Conservation (phyloP, 2,113 vertebrate species). For the Barbus barbus region DNA sequence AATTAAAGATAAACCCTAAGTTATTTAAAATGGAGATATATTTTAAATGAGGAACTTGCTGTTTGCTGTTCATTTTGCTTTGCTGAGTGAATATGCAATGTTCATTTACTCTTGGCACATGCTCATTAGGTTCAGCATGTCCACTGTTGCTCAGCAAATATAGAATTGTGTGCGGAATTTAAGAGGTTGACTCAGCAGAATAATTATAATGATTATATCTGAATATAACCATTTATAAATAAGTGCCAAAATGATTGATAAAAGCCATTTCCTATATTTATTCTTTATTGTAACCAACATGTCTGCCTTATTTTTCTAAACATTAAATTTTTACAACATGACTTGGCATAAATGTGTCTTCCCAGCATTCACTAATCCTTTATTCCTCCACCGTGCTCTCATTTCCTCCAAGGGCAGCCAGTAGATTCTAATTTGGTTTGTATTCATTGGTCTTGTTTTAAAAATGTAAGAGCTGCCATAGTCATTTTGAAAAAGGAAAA, state of each 20-base stretch:
- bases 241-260: not conserved
- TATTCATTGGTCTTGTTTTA: conserved; percentile 27
- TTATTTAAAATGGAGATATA: not conserved
- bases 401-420: conserved; percentile 15
- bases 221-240: not conserved
- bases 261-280: not conserved
- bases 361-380: conserved; percentile 20
- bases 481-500: conserved; percentile 19
- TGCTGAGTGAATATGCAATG: not conserved
- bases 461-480: conserved; percentile 2
- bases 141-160: conserved; percentile 1
- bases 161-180: not conserved
- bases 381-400: not conserved
- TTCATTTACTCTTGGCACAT: conserved; percentile 6
- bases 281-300: not conserved
- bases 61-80: conserved; percentile 3
- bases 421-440: conserved; percentile 19
- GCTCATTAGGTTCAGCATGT: not conserved
- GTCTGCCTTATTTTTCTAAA: not conserved
- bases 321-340: not conserved
- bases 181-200: not conserved
- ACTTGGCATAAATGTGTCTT: not conserved
- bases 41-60: not conserved
- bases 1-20: not conserved
- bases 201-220: not conserved